phyloP scores from a whole-genome alignment of 2,113 vertebrate genomes.

The Neodon shergylaensis region DNA sequence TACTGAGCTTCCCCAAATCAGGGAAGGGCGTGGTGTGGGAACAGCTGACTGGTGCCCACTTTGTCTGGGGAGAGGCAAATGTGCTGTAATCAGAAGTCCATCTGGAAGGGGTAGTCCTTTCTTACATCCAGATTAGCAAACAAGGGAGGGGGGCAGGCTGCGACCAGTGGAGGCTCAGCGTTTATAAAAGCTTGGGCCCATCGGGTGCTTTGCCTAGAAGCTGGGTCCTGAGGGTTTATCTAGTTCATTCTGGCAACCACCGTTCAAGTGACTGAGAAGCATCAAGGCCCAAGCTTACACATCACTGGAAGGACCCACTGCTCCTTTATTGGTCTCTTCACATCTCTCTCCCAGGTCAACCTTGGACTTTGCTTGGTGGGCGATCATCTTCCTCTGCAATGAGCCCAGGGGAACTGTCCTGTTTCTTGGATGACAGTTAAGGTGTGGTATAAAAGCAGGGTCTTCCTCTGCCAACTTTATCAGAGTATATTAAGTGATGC shows the following conservation, averaged over 20 bases:
- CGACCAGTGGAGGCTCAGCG: neutral
- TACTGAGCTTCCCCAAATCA: neutral
- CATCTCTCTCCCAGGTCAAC: neutral
- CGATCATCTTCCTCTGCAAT: constrained; percentile 41
- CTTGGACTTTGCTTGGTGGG: neutral
- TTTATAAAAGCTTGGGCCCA: neutral
- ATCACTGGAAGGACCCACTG: neutral
- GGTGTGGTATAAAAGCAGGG: no score
- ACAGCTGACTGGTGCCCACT: neutral
- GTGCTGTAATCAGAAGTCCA: neutral
- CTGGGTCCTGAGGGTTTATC: neutral
- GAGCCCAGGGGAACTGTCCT: neutral
- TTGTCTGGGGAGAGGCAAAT: neutral
- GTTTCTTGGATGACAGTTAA: neutral
- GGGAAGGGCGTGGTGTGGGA: no score
- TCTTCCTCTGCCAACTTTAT: constrained; percentile 70
- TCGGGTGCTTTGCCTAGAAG: neutral
- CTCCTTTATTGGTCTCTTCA: neutral
- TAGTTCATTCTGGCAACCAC: neutral
- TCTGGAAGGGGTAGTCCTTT: neutral
- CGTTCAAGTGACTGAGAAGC: neutral
- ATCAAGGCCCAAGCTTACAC: neutral
- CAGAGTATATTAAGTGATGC: constrained; percentile 72
- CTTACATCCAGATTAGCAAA: neutral
- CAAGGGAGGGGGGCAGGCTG: neutral